These are phyloP conservation scores for Mactromeris polynyma DNA, from an alignment of 2,888 invertebrate genomes.

Conservation along the genomic window DNA sequence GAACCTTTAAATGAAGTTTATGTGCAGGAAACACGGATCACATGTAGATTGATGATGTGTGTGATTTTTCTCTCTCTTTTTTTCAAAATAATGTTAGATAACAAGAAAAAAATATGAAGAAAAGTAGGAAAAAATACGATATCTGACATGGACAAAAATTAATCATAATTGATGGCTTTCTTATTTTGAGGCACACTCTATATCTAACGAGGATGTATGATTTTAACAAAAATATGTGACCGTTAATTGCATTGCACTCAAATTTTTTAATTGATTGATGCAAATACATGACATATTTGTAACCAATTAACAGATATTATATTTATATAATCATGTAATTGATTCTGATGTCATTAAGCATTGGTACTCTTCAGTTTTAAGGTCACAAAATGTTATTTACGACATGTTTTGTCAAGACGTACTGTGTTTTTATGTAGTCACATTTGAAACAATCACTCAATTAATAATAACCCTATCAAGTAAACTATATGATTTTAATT, in stretches of 20 bases:
- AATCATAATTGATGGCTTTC: background rate
- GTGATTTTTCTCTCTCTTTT: background rate
- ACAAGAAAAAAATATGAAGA: background rate
- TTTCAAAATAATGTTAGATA: background rate
- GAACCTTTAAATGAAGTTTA: too few species aligned
- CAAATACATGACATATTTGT: background rate
- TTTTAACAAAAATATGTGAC: conserved; percentile 10
- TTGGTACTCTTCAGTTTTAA: background rate
- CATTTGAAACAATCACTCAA: background rate
- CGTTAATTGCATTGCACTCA: conserved; percentile 29
- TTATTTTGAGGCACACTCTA: background rate
- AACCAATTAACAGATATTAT: background rate
- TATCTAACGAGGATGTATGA: conserved; percentile 11
- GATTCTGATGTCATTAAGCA: background rate
- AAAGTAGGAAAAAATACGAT: background rate
- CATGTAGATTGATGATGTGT: background rate
- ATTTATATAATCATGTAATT: background rate
- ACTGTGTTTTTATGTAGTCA: background rate
- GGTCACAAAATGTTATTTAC: background rate
- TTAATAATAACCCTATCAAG: background rate
- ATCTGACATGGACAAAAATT: background rate
- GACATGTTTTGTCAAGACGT: background rate
- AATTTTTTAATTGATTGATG: conserved; percentile 22
- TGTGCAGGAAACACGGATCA: background rate
- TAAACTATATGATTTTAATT: background rate